Evolutionary conservation across 2,888 invertebrate species (phyloP), one percentile per base, ranked within the genome.

Genomic region (Andrena minutula): DNA sequence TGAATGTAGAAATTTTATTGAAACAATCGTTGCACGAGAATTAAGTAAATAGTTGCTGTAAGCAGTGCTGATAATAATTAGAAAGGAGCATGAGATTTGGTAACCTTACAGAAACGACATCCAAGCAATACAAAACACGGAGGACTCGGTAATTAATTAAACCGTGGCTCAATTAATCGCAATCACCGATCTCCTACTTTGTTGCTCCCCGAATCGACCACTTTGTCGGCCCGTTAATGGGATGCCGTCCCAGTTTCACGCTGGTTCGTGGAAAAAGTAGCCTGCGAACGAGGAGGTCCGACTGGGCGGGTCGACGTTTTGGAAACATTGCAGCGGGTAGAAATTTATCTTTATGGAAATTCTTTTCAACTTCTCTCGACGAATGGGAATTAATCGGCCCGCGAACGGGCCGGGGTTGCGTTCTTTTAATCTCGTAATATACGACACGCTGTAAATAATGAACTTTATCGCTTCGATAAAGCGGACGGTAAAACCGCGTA

Each of bases 341-440:
- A 71, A 66, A 80, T 81, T 80, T 82, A 81, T 80, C 70, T 80
- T 82, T 82, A 80, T 75, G 66, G 81, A 71, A 80, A 81, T 75
- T 63, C 81, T 63, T 71, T 20, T 6, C 3, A 68, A 35, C 20
- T 30, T 51, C 41, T 49, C 28, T 65, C 60, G 81, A 60, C 60
- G 53, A 70, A 71, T 60, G 16, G n/a, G 28, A 75, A 53, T 70
- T 49, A 70, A 65, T 81, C 68, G 69, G 20, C 23, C 28, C 41
- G 60, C 16, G n/a, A 23, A 61, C 30, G 49, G 10, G 26, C 4
- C 56, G 5, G 12, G 30, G 6, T 8, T 49, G 28, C 12, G 64
- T 56, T 71, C 78, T 30, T 66, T 78, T 78, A 79, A 79, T 78
- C 71, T 65, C 32, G 58, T 51, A 70, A 75, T 65, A 76, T 70